phyloP scores from a whole-genome alignment of 2,888 invertebrate species.

The Allolobophora icterica region DNA sequence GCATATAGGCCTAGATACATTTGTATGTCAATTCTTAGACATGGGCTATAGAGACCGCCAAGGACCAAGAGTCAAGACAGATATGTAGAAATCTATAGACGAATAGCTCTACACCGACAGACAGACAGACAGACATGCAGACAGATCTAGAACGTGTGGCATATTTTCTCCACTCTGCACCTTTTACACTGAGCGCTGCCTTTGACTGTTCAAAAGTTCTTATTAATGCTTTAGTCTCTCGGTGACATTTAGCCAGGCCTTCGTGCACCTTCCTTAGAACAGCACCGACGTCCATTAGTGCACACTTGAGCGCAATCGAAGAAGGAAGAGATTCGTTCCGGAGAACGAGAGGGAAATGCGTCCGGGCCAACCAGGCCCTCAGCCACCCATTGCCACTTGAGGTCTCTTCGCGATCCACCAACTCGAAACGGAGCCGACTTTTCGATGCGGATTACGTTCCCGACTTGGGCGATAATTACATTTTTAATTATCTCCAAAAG shows the following conservation, averaged over 20 bases:
- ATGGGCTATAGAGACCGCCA: neutral
- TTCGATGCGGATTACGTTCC: neutral
- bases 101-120: neutral
- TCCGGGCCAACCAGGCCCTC: neutral
- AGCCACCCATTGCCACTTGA: neutral
- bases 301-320: neutral
- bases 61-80: neutral
- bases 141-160: neutral
- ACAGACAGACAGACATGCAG: neutral
- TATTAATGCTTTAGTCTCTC: neutral
- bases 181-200: neutral
- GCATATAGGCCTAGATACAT: too few relatives aligned
- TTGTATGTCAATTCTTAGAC: neutral
- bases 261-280: neutral
- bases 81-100: neutral
- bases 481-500: constrained; percentile 25
- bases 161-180: neutral
- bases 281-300: neutral
- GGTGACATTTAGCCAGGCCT: neutral
- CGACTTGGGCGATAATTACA: constrained; percentile 20
- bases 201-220: neutral
- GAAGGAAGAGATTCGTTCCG: neutral
- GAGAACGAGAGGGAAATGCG: neutral
- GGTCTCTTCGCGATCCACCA: neutral
- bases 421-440: neutral